These are phyloP conservation scores for Chaenocephalus aceratus DNA, from an alignment of 2,113 vertebrate genomes.

Conservation along the genomic window DNA sequence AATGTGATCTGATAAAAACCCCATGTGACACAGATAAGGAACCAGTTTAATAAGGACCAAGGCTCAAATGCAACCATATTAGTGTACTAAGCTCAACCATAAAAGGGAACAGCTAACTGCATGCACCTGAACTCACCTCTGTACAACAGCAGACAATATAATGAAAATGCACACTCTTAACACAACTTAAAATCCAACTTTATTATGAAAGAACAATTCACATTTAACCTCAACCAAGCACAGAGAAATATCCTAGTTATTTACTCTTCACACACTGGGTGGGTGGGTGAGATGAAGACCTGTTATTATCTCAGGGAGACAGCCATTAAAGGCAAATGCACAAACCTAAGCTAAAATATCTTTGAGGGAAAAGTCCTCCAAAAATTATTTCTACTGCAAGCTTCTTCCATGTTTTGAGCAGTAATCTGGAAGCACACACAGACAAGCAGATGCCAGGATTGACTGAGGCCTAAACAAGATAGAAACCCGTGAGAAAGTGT, in stretches of 20 bases:
- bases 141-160: background rate
- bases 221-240: conserved; percentile 12
- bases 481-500: background rate
- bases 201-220: conserved; percentile 26
- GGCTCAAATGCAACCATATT: background rate
- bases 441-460: background rate
- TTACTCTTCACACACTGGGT: background rate
- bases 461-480: background rate
- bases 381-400: background rate
- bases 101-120: background rate
- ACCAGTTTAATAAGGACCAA: background rate
- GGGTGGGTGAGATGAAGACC: background rate
- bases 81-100: background rate
- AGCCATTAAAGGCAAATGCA: background rate
- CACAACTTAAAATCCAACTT: conserved; percentile 5
- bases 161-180: no score
- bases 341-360: background rate
- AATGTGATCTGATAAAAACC: background rate
- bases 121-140: background rate
- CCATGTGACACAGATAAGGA: background rate
- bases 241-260: background rate
- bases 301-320: conserved; percentile 3
- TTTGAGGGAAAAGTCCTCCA: background rate
- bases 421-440: background rate
- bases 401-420: background rate